Evolutionary conservation across 2,113 vertebrate species (phyloP).

Genomic region (Hippocampus mohnikei): DNA sequence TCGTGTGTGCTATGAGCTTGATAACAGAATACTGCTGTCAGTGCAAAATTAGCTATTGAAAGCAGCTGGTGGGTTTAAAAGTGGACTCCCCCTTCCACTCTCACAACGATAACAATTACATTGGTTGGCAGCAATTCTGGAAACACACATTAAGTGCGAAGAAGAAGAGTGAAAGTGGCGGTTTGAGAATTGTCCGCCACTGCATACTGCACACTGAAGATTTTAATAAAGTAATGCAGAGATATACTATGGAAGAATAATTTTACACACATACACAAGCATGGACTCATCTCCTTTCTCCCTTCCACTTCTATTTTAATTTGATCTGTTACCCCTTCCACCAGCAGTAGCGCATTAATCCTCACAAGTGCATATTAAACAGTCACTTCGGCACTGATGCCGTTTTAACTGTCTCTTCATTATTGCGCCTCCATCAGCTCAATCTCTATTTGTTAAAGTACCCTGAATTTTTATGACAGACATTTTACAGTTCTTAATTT

Average conservation of each 20-base stretch:
- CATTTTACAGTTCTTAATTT: neutral
- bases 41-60: neutral
- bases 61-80: neutral
- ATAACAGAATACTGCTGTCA: neutral
- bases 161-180: neutral
- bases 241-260: neutral
- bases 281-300: neutral
- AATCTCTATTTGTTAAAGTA: neutral
- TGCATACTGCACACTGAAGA: neutral
- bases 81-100: neutral
- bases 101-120: neutral
- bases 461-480: neutral
- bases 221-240: neutral
- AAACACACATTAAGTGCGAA: neutral
- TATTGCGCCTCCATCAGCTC: neutral
- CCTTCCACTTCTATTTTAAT: neutral
- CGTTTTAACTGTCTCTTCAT: neutral
- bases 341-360: neutral
- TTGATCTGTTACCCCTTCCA: neutral
- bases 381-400: neutral
- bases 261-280: neutral
- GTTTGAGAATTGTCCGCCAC: neutral
- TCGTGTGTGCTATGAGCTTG: neutral
- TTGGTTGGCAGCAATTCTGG: neutral
- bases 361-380: neutral